Evolutionary conservation across 2,113 vertebrate species (phyloP).

Genomic region (Mobula hypostoma): DNA sequence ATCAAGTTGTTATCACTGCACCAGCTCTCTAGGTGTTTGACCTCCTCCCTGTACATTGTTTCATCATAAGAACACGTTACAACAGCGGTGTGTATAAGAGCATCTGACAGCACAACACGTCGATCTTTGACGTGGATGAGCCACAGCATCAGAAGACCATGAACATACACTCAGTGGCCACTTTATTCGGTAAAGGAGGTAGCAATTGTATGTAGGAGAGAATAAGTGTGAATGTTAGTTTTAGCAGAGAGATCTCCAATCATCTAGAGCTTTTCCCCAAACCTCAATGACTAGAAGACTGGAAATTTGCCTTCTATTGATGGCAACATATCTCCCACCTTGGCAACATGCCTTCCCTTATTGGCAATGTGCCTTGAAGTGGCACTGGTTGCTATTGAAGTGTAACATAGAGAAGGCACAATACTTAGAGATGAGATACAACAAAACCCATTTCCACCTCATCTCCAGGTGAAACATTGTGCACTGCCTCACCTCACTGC

Average conservation of each 20-base stretch:
- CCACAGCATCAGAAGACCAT: no score
- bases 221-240: constrained; percentile 5
- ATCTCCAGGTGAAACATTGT: not conserved
- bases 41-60: no score
- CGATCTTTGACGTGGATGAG: no score
- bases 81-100: no score
- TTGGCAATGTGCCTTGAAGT: not conserved
- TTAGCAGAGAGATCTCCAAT: not conserved
- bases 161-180: no score
- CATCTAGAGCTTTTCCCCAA: not conserved
- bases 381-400: not conserved
- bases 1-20: no score
- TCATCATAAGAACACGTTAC: no score
- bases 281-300: not conserved
- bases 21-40: no score
- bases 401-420: not conserved
- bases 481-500: not conserved
- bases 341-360: not conserved
- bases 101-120: no score
- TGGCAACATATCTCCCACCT: not conserved
- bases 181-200: no score
- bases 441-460: not conserved
- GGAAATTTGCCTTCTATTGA: not conserved
- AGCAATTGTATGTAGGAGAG: not conserved
- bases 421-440: not conserved